Evolutionary conservation across 2,888 invertebrate species (phyloP), one percentile per base, ranked within the genome.

Genomic region (Hirtodrosophila alboralis): DNA sequence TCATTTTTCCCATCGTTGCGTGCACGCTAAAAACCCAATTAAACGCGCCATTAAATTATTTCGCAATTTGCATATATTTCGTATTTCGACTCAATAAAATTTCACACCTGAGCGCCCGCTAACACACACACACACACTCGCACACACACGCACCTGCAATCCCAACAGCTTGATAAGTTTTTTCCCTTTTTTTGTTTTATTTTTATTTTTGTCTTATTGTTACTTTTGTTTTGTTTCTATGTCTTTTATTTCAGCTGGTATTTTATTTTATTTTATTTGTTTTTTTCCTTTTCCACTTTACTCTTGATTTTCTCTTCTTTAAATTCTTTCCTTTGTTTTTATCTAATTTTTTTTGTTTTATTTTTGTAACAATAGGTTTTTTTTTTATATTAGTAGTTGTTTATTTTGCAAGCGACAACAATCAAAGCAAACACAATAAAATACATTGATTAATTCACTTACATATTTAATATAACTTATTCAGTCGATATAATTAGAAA

Each of bases 41-140:
- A 81, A 83, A 81, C 81, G 81, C 83, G 78, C 78, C 81, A 81
- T 81, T 81, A 83, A 81, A 81, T 81, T 83, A 81, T 81, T 81
- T 81, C 71, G 78, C 83, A 81, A 81, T 81, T 83, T 81, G 81
- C 83, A 81, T 81, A 83, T 78, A 80, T 83, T 80, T 83, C 83
- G 80, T 83, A 83, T 83, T 80, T 83, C 83, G 68, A 78, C 74
- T 78, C 83, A 81, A 81, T 81, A 81, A 81, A 81, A 83, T 81
- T 81, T 80, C 74, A 83, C 81, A 81, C 81, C 83, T 81, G 81
- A 75, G 62, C 60, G 80, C 59, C 27, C 36, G 51, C 49, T 26
- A 54, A 59, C 52, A 66, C 56, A 37, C 57, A 52, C 59, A 36
- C 58, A 34, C 62, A 49, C 66, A 44, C 70, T 36, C 54, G 53